These are phyloP conservation scores for Ceratitis capitata DNA, from an alignment of 1,140 invertebrate genomes.

Conservation along the genomic window DNA sequence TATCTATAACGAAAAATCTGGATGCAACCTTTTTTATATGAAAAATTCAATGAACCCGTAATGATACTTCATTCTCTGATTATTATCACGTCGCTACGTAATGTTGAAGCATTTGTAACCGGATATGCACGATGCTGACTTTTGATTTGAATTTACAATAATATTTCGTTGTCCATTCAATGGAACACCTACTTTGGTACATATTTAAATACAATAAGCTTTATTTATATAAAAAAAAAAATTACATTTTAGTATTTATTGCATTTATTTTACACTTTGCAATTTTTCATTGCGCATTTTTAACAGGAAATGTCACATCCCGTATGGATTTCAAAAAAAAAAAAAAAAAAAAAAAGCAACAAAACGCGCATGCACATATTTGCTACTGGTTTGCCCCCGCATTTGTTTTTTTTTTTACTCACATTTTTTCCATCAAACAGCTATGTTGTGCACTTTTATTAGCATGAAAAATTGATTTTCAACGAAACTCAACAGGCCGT, in stretches of 20 bases:
- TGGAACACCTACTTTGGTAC: background rate
- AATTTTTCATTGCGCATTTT: background rate
- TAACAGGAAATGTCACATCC: background rate
- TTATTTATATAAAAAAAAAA: background rate
- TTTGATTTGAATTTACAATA: background rate
- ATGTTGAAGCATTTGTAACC: no score
- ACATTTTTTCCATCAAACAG: background rate
- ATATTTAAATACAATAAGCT: background rate
- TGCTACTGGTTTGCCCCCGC: background rate
- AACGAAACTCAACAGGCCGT: constrained; percentile 20
- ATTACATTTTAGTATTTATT: background rate
- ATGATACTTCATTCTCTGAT: no score
- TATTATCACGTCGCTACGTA: no score
- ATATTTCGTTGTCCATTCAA: background rate
- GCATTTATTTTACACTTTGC: background rate
- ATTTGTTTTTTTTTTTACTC: background rate
- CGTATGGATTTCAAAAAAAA: background rate
- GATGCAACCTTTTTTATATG: no score
- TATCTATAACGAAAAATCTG: no score
- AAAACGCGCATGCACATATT: no score
- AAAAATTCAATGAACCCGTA: no score
- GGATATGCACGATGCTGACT: no score
- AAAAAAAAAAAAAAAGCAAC: background rate
- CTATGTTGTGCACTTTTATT: background rate
- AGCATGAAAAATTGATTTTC: constrained; percentile 19